phyloP scores from a whole-genome alignment of 2,113 vertebrate species.

The Mirounga angustirostris region DNA sequence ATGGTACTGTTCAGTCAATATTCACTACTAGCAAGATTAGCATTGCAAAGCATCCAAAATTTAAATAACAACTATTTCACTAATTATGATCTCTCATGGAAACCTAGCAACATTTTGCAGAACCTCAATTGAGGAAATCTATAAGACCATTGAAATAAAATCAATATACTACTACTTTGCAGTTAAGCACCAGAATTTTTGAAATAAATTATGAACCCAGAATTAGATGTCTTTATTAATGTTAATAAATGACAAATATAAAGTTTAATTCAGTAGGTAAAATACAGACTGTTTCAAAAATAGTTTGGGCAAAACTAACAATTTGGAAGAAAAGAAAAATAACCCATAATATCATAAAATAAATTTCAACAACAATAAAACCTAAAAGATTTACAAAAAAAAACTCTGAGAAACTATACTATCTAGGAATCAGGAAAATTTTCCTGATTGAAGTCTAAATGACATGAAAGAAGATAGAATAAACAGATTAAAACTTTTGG shows the following conservation, averaged over 20 bases:
- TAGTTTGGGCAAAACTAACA: background rate
- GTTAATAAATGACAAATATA: background rate
- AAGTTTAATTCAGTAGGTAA: background rate
- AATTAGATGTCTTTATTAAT: background rate
- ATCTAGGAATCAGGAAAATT: background rate
- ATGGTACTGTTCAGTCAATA: background rate
- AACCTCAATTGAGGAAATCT: background rate
- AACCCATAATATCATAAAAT: background rate
- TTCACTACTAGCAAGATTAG: background rate
- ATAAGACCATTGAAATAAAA: conserved; percentile 27
- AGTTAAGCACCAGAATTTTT: background rate
- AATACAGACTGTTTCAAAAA: background rate
- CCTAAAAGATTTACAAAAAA: background rate
- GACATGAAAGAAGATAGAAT: background rate
- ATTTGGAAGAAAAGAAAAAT: background rate
- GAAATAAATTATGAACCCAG: background rate
- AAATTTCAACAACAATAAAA: conserved; percentile 17
- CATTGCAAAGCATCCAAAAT: background rate
- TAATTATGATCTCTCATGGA: background rate
- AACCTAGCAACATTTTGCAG: background rate
- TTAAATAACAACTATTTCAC: background rate
- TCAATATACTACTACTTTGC: background rate
- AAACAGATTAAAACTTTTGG: background rate
- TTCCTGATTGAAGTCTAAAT: background rate
- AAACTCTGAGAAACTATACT: background rate